Evolutionary conservation across 2,888 invertebrate species (phyloP).

Genomic region (Amphimallon solstitiale): DNA sequence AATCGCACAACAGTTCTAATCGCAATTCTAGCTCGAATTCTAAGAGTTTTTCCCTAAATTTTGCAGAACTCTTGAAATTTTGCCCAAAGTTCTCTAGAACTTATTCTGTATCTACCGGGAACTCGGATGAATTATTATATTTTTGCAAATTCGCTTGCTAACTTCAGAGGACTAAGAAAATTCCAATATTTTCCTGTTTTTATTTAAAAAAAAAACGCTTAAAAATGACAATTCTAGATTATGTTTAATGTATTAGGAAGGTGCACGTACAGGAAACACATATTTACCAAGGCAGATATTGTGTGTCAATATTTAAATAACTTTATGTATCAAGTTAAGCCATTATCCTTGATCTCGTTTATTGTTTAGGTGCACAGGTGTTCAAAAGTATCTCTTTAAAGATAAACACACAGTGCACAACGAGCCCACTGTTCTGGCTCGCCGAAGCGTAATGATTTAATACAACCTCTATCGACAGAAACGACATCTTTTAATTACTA

Average conservation of each 20-base stretch:
- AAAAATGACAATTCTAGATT: too few relatives aligned
- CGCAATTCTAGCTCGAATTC: too few relatives aligned
- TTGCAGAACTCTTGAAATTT: too few relatives aligned
- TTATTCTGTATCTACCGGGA: too few relatives aligned
- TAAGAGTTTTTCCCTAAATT: too few relatives aligned
- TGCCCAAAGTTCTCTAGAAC: too few relatives aligned
- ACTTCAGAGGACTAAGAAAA: too few relatives aligned
- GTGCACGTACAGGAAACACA: slow-evolving; percentile 12
- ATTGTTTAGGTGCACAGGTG: slow-evolving; percentile 13
- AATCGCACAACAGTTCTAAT: too few relatives aligned
- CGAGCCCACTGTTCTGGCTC: slow-evolving; percentile 17
- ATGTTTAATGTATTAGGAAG: not conserved
- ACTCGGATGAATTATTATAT: too few relatives aligned
- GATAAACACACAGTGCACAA: not conserved
- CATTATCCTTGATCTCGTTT: slow-evolving; percentile 28
- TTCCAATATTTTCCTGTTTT: too few relatives aligned
- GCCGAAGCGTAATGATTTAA: slow-evolving; percentile 7
- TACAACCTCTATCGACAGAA: not conserved
- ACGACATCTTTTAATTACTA: slow-evolving; percentile 18
- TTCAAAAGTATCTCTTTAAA: not conserved
- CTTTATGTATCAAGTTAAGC: slow-evolving; percentile 20
- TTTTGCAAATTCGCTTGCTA: too few relatives aligned
- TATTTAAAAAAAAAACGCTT: too few relatives aligned
- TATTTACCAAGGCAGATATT: slow-evolving; percentile 13
- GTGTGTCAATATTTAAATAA: slow-evolving; percentile 26